Evolutionary conservation across 2,888 invertebrate species (phyloP).

Genomic region (Sisyra nigra): DNA sequence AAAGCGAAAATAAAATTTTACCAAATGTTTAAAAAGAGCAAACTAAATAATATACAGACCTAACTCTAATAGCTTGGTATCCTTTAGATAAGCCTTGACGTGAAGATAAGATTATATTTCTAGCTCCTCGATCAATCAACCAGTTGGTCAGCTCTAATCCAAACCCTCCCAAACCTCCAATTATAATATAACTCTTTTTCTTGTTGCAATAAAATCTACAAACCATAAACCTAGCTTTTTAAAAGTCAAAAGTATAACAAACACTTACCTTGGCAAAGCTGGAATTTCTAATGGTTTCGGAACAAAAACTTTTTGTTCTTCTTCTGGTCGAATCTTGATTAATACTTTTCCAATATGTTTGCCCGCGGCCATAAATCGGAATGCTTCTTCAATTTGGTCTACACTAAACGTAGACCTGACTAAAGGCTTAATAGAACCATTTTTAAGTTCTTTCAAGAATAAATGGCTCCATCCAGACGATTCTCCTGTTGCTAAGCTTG

Average conservation of each 20-base stretch:
- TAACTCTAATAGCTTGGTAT: slow-evolving; percentile 28
- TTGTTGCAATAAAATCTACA: slow-evolving; percentile 2
- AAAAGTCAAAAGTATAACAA: background rate
- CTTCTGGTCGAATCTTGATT: background rate
- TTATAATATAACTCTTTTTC: slow-evolving; percentile 22
- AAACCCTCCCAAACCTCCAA: slow-evolving; percentile 45
- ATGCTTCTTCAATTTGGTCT: slow-evolving; percentile 32
- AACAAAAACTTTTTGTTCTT: background rate
- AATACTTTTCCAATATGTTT: slow-evolving; percentile 41
- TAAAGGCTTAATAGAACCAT: slow-evolving; percentile 35
- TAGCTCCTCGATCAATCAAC: slow-evolving; percentile 41
- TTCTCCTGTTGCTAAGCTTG: slow-evolving; percentile 39
- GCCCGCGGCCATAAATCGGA: slow-evolving; percentile 27
- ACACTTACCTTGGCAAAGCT: background rate
- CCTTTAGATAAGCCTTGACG: slow-evolving; percentile 38
- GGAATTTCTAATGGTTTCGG: background rate
- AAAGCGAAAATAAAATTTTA: background rate
- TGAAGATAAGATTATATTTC: slow-evolving; percentile 37
- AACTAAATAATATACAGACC: slow-evolving; percentile 2
- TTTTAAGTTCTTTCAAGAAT: slow-evolving; percentile 21
- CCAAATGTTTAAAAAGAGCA: background rate
- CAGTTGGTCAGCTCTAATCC: slow-evolving; percentile 43
- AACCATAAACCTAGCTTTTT: background rate
- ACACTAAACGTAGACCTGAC: slow-evolving; percentile 28
- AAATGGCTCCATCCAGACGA: slow-evolving; percentile 16